A percentile compares a stretch with the other conserved stretches of the same genome.
phyloP scores from a whole-genome alignment of 2,888 invertebrate species.

The Chaitophorus viminalis region DNA sequence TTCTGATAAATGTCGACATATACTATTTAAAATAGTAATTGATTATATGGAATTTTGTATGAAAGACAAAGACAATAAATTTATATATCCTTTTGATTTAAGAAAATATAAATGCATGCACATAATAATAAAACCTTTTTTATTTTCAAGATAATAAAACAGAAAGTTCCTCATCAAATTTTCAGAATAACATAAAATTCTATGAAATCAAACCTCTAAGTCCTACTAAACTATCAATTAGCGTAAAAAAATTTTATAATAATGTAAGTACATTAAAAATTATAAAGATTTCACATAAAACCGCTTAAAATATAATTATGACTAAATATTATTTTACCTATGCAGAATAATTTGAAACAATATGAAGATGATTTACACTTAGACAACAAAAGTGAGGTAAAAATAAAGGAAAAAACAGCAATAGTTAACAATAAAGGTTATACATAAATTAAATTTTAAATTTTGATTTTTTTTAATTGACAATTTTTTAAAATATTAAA shows the following conservation, averaged over 20 bases:
- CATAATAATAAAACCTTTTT: neutral
- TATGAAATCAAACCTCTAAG: conserved; percentile 53
- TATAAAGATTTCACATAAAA: conserved; percentile 26
- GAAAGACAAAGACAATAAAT: neutral
- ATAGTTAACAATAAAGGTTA: conserved; percentile 16
- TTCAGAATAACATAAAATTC: conserved; percentile 13
- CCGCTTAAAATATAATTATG: neutral
- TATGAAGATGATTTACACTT: conserved; percentile 44
- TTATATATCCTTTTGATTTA: neutral
- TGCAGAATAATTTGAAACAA: conserved; percentile 40
- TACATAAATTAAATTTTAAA: neutral
- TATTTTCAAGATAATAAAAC: conserved; percentile 49
- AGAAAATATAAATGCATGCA: neutral
- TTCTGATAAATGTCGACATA: no score
- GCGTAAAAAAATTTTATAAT: conserved; percentile 55
- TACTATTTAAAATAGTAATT: neutral
- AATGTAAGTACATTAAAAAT: conserved; percentile 48
- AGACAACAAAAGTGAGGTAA: neutral
- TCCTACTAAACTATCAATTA: conserved; percentile 53
- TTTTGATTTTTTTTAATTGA: neutral
- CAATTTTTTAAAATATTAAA: neutral
- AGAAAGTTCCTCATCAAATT: neutral
- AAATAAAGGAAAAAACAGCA: neutral
- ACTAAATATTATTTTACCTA: neutral
- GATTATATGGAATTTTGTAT: no score